A percentile compares a stretch with the other conserved stretches of the same genome.
phyloP scores from a whole-genome alignment of 2,797 vertebrate species.

The Pipistrellus kuhlii region DNA sequence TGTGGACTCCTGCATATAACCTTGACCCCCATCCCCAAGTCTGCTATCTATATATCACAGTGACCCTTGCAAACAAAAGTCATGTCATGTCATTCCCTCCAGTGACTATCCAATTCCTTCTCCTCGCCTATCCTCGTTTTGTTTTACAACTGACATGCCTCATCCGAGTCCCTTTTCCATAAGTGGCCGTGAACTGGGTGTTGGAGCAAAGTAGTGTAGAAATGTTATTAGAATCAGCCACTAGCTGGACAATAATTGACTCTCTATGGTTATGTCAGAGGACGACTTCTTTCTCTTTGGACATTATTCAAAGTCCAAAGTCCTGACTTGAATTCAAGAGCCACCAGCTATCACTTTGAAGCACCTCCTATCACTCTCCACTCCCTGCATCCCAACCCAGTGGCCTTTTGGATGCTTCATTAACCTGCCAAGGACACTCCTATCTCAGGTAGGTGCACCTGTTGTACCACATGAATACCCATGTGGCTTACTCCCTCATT shows the following conservation, averaged over 20 bases:
- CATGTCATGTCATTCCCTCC: neutral
- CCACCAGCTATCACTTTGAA: neutral
- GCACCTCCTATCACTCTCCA: neutral
- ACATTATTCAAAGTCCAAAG: neutral
- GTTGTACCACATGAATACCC: too few species aligned
- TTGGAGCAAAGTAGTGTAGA: slow-evolving; percentile 51
- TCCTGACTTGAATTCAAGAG: neutral
- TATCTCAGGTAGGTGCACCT: neutral
- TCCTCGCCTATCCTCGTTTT: slow-evolving; percentile 86
- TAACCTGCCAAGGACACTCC: neutral
- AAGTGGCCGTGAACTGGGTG: slow-evolving; percentile 95
- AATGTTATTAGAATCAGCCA: neutral
- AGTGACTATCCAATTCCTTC: slow-evolving; percentile 81
- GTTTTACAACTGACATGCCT: slow-evolving; percentile 95
- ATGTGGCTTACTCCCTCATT: neutral
- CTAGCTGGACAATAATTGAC: neutral
- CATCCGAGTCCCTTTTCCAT: slow-evolving; percentile 96
- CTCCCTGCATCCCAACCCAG: neutral
- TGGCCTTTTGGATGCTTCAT: neutral
- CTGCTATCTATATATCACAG: neutral
- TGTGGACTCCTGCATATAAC: neutral
- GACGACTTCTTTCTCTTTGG: neutral
- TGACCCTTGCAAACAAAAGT: neutral
- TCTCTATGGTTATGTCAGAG: neutral
- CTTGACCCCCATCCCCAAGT: neutral